These are phyloP conservation scores for Drosophila jambulina DNA, from an alignment of 1,140 invertebrate species.

Conservation along the genomic window DNA sequence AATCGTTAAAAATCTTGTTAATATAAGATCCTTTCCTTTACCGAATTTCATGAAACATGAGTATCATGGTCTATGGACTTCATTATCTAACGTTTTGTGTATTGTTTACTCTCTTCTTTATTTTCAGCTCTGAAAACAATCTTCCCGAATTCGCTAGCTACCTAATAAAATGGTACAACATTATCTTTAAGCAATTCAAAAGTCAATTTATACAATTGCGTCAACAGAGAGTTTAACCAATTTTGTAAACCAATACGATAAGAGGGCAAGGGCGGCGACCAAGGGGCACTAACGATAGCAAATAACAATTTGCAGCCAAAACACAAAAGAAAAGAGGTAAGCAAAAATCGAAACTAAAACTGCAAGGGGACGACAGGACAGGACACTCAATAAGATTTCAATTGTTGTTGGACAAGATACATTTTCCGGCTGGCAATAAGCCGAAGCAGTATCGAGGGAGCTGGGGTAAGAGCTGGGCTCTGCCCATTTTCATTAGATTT, in stretches of 20 bases:
- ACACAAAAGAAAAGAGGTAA: conserved; percentile 56
- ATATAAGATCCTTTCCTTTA: not conserved
- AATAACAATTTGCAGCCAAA: conserved; percentile 74
- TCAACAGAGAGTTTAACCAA: conserved; percentile 70
- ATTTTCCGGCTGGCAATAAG: conserved; percentile 16
- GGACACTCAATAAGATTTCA: conserved; percentile 70
- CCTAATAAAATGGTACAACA: conserved; percentile 9
- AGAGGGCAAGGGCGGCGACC: conserved; percentile 11
- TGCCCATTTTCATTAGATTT: conserved; percentile 77
- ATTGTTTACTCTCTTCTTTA: too few species aligned
- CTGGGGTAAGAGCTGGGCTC: conserved; percentile 7
- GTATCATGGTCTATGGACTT: too few species aligned
- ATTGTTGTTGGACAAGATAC: conserved; percentile 58
- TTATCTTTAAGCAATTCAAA: conserved; percentile 58
- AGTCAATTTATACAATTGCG: conserved; percentile 75
- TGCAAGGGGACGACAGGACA: conserved; percentile 49
- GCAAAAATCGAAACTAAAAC: conserved; percentile 54
- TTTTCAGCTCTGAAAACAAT: not conserved
- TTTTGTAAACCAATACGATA: conserved; percentile 74
- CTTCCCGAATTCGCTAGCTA: not conserved
- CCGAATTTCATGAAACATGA: not conserved
- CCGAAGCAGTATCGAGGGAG: conserved; percentile 3
- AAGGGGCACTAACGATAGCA: conserved; percentile 42
- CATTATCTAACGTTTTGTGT: too few species aligned
- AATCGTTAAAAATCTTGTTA: not conserved